Evolutionary conservation across 2,888 invertebrate species (phyloP).

Genomic region (Tachina lurida): DNA sequence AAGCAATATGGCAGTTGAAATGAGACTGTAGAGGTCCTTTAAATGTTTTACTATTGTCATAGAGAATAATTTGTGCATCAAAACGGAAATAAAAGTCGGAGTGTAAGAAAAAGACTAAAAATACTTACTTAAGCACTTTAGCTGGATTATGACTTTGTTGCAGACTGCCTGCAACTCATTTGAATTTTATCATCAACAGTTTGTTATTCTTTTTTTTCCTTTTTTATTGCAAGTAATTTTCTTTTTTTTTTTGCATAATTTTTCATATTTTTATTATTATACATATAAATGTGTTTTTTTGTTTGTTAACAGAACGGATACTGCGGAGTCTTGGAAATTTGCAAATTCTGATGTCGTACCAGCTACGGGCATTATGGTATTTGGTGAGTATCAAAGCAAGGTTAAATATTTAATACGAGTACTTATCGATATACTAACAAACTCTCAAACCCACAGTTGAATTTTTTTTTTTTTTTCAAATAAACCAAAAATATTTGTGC

Average conservation of each 20-base stretch:
- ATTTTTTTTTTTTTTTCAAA: not conserved
- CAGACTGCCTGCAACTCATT: conserved; percentile 61
- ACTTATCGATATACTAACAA: conserved; percentile 15
- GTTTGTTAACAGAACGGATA: conserved; percentile 84
- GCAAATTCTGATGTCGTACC: conserved; percentile 89
- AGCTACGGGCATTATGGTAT: conserved; percentile 92
- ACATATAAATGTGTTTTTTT: not conserved
- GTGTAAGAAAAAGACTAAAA: not conserved
- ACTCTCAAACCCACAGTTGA: not conserved
- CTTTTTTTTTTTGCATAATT: conserved; percentile 34
- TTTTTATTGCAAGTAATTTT: conserved; percentile 12
- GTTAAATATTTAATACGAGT: conserved; percentile 45
- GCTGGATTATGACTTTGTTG: conserved; percentile 51
- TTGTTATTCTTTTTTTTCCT: not conserved
- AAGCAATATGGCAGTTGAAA: conserved; percentile 30
- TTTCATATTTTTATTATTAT: conserved; percentile 3
- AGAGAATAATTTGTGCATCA: conserved; percentile 22
- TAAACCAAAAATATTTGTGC: conserved; percentile 24
- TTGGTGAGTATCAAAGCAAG: conserved; percentile 85
- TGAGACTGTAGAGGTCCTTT: conserved; percentile 43
- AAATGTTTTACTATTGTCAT: conserved; percentile 34
- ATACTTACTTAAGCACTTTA: conserved; percentile 43
- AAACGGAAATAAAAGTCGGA: not conserved
- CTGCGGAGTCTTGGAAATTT: conserved; percentile 88
- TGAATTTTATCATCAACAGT: conserved; percentile 62